Base-by-base conservation (phyloP, 2,113 vertebrate species). In the Colistium nudipinnis region DNA sequence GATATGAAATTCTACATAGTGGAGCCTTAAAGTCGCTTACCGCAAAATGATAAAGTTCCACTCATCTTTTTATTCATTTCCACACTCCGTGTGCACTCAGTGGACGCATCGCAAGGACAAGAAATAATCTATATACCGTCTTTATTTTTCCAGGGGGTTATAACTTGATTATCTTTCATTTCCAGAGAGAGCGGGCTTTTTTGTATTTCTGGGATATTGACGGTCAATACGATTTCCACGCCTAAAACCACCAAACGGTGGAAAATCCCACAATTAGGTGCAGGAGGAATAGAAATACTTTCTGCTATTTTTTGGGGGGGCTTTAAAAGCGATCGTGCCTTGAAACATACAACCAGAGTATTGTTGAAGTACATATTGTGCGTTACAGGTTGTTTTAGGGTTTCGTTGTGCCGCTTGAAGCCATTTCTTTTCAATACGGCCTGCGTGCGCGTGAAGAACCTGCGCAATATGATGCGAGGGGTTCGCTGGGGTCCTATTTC, bases 101-200 rank as follows among this genome's bases (percentile, higher is more conserved):
- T 33, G 31, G 4, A 45, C 44, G 11, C 13, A 28, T 36, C 70
- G 68, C 49, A 19, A 8, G 45, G 49, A 82, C 20, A 60, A 62
- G 60, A 64, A 67, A 78, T 64, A 16, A 13, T 55, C 28, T 19
- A 19, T 36, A 12, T 38, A 36, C n/a, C 6, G 65, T 25, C 4
- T 31, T 73, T 74, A 74, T 79, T 81, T 77, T 76, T 14, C 0
- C 7, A 35, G 10, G 30, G 30, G 30, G 30, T 4, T 70, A 35
- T 79, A 76, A 67, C 61, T 69, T 70, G 55, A 83, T 87, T 85
- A 62, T 67, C 63, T 79, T 77, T 84, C 60, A 79, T 77, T 72
- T 74, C 48, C 62, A 49, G 62, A 27, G 45, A 53, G 16, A 24
- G 53, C 72, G 57, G 2, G 70, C 48, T 36, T 53, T n/a, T 64